Evolutionary conservation across 2,888 invertebrate species (phyloP).

Genomic region (Onthophagus sagittarius): DNA sequence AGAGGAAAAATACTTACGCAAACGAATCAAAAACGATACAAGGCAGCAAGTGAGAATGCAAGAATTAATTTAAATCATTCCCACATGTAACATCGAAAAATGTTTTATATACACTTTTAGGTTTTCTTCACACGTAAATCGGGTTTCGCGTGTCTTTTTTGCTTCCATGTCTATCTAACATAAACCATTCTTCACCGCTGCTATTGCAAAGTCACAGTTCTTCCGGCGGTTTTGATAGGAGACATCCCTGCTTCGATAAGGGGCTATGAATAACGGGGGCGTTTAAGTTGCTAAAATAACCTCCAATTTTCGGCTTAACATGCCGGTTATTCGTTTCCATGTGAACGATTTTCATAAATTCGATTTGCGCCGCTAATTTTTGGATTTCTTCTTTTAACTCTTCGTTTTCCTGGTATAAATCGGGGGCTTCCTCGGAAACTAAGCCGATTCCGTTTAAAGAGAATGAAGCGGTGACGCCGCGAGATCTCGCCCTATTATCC

Average conservation of each 20-base stretch:
- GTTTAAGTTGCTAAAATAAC: slow-evolving; percentile 68
- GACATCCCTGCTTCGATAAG: slow-evolving; percentile 41
- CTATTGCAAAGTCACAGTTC: slow-evolving; percentile 37
- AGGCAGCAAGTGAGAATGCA: neutral
- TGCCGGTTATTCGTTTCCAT: slow-evolving; percentile 92
- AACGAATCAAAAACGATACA: neutral
- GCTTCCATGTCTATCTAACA: slow-evolving; percentile 34
- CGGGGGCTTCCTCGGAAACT: slow-evolving; percentile 79
- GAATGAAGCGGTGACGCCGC: slow-evolving; percentile 81
- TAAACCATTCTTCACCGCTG: slow-evolving; percentile 35
- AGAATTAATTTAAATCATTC: neutral
- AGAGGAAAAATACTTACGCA: neutral
- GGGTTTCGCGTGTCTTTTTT: slow-evolving; percentile 34
- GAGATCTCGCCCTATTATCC: slow-evolving; percentile 79
- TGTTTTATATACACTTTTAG: too few relatives aligned
- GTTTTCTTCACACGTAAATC: slow-evolving; percentile 34
- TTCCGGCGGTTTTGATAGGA: slow-evolving; percentile 38
- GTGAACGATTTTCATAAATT: slow-evolving; percentile 90
- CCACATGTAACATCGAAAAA: neutral
- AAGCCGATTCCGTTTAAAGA: slow-evolving; percentile 83
- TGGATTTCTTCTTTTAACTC: slow-evolving; percentile 89
- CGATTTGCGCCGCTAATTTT: slow-evolving; percentile 85
- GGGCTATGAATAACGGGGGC: slow-evolving; percentile 47
- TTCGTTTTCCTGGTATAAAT: slow-evolving; percentile 86
- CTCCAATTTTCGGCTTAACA: slow-evolving; percentile 76